These are phyloP conservation scores for Labeo catla DNA, from an alignment of 2,113 vertebrate species.

Conservation along the genomic window DNA sequence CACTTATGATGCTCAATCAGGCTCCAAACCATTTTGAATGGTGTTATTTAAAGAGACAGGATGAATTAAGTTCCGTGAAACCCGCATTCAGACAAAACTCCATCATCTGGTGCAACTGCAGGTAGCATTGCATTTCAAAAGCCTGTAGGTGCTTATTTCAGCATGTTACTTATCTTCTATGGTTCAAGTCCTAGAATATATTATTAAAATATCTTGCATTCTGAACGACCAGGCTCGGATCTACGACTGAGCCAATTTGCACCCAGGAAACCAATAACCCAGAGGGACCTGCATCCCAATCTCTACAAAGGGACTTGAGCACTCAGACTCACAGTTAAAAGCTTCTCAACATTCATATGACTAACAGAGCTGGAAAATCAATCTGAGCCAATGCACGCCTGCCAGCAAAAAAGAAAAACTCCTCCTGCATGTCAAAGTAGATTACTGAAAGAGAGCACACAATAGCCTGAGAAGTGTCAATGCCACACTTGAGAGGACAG, in stretches of 20 bases:
- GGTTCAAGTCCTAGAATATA: background rate
- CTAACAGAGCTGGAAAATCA: conserved; percentile 28
- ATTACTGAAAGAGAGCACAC: conserved; percentile 16
- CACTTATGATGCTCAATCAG: background rate
- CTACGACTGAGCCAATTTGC: background rate
- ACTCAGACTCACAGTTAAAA: conserved; percentile 25
- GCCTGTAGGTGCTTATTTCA: background rate
- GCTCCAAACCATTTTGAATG: background rate
- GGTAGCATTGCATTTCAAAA: background rate
- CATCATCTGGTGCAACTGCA: background rate
- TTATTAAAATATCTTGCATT: background rate
- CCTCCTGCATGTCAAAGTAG: conserved; percentile 19
- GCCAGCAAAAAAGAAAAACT: conserved; percentile 19
- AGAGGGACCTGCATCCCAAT: conserved; percentile 1
- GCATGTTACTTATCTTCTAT: background rate
- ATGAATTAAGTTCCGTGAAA: background rate
- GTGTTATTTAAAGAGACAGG: background rate
- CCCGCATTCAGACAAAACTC: background rate
- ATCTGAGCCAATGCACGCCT: conserved; percentile 20
- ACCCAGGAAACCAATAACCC: background rate
- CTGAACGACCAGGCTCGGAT: background rate
- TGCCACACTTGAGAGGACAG: conserved; percentile 23
- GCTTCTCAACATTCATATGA: conserved; percentile 32
- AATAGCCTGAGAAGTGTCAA: conserved; percentile 24
- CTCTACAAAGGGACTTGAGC: conserved; percentile 8